Base-by-base conservation (phyloP, 2,113 vertebrate species). In the Pollachius pollachius region DNA sequence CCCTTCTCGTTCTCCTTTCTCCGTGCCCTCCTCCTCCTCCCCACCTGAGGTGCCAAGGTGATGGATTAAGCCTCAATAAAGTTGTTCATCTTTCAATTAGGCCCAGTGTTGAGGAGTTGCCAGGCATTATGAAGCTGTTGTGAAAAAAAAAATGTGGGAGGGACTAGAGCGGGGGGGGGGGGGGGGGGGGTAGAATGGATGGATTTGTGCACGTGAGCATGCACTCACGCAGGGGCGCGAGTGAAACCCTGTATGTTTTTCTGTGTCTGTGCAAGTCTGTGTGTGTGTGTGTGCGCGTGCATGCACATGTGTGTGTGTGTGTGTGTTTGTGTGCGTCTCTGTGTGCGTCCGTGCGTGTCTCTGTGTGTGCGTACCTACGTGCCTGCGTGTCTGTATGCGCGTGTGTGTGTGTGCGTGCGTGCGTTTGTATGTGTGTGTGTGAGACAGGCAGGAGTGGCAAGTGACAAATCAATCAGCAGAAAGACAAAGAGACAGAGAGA, bases 21-120 rank as follows among this genome's bases (percentile, higher is more conserved):
- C 7, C 57, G 56, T 37, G 11, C 61, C 25, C 52, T 25, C 67
- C 65, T 67, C 72, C 67, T 80, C 72, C 73, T 73, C 67, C 76
- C 74, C 81, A 76, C 79, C 72, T 74, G 80, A 76, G 76, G 84
- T 91, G 90, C 89, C 90, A 90, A 80, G 59, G 78, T 92, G 90
- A 92, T 91, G 87, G 89, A 93, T 93, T 90, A 88, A 86, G 81
- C 83, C 82, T 80, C 90, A 91, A 91, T 91, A 91, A 91, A 93
- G 85, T 87, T 79, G 73, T 92, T 93, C 89, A 90, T 91, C 89
- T 90, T 92, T 89, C 88, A 90, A 91, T 92, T 91, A 91, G 82
- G 82, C 81, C 77, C 80, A 77, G 81, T 79, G 74, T 81, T 81
- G 84, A 90, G 88, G 82, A 91, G 79, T 81, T 90, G 86, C 76